Percentiles rank a stretch among this genome's conserved stretches.
These are phyloP conservation scores for Athrips mouffetella DNA, from an alignment of 2,888 invertebrate genomes.

Conservation along the genomic window DNA sequence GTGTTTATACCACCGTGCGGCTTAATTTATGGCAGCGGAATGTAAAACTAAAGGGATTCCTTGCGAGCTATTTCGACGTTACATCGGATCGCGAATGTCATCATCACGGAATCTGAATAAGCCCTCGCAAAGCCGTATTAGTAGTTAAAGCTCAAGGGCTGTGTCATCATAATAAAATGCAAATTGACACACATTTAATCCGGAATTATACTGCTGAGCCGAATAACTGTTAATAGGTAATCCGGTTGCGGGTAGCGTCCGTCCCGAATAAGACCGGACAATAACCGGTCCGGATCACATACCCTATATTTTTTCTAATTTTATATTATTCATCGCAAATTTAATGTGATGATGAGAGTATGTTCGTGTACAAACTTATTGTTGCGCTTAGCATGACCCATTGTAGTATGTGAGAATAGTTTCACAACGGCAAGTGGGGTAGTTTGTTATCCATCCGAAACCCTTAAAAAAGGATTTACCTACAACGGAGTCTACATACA, in stretches of 20 bases:
- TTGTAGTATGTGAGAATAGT: too few relatives aligned
- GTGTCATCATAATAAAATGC: slow-evolving; percentile 71
- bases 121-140: slow-evolving; percentile 56
- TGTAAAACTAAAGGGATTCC: slow-evolving; percentile 39
- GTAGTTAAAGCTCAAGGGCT: slow-evolving; percentile 59
- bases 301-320: too few relatives aligned
- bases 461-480: too few relatives aligned
- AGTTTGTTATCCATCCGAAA: too few relatives aligned
- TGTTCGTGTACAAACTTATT: too few relatives aligned
- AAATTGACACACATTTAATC: slow-evolving; percentile 74
- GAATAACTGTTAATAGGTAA: slow-evolving; percentile 71
- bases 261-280: background rate
- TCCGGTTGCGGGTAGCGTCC: slow-evolving; percentile 32
- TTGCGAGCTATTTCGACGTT: slow-evolving; percentile 31
- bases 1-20: slow-evolving; percentile 36
- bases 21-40: slow-evolving; percentile 52
- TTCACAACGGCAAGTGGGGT: too few relatives aligned
- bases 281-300: background rate
- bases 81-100: slow-evolving; percentile 19
- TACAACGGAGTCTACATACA: too few relatives aligned
- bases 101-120: slow-evolving; percentile 44
- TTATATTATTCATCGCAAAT: too few relatives aligned
- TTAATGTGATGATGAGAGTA: too few relatives aligned
- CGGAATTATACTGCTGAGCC: slow-evolving; percentile 61
- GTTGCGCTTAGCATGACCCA: too few relatives aligned